Conservation (phyloP, 2,797 vertebrate species). For the Pipistrellus pipistrellus region DNA sequence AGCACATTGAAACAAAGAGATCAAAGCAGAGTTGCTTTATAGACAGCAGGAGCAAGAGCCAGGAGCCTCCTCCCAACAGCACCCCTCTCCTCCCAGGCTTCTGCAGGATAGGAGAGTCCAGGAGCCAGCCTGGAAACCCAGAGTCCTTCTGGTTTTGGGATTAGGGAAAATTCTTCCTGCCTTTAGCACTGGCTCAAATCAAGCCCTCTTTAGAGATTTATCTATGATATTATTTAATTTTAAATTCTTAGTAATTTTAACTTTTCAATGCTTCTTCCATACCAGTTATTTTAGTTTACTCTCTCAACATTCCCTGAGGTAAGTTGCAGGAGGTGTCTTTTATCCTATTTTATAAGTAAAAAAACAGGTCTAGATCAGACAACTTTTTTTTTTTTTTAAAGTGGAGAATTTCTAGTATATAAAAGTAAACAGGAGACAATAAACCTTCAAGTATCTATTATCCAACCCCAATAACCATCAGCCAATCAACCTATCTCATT, state of each 20-base stretch:
- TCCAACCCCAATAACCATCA: neutral
- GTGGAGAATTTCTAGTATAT: neutral
- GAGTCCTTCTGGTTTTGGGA: neutral
- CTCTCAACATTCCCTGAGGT: neutral
- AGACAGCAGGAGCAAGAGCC: neutral
- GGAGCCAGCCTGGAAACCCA: neutral
- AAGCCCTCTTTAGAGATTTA: neutral
- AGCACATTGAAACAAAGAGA: neutral
- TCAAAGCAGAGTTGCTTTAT: neutral
- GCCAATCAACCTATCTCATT: neutral
- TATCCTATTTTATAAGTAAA: neutral
- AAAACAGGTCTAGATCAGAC: neutral
- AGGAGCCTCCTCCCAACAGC: neutral
- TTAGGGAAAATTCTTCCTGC: neutral
- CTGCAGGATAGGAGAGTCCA: neutral
- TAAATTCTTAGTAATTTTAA: constrained; percentile 27
- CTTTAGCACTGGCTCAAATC: neutral
- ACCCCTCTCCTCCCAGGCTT: neutral
- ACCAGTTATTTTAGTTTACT: constrained; percentile 7
- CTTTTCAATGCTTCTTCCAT: neutral
- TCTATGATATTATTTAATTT: constrained; percentile 18
- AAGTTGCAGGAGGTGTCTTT: neutral
- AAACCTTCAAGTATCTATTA: neutral
- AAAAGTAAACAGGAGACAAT: neutral
- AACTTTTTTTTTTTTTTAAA: neutral